Evolutionary conservation across 1,140 invertebrate genomes (phyloP).

Genomic region (Drosophila nikananu): DNA sequence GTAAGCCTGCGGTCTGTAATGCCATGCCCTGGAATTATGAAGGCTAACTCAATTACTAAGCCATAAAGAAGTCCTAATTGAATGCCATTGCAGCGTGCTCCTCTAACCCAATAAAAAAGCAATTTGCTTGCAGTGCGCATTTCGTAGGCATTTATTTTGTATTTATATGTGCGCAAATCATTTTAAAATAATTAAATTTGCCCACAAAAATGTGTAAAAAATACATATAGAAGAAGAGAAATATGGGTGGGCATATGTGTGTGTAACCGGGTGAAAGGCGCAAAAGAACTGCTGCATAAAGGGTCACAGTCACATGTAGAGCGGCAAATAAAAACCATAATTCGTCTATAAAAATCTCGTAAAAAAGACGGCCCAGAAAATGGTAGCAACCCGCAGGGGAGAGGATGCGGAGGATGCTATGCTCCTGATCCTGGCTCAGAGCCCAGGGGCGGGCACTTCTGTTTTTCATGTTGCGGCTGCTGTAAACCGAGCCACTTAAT

Average conservation of each 20-base stretch:
- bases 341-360: constrained; percentile 83
- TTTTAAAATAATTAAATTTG: constrained; percentile 81
- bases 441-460: constrained; percentile 72
- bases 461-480: constrained; percentile 83
- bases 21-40: constrained; percentile 37
- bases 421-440: constrained; percentile 17
- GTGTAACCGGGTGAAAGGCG: constrained; percentile 17
- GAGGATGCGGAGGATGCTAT: background rate
- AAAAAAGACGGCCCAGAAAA: constrained; percentile 69
- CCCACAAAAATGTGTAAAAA: constrained; percentile 30
- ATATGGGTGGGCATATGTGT: constrained; percentile 4
- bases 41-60: constrained; percentile 54
- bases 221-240: background rate
- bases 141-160: constrained; percentile 39
- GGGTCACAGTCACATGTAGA: constrained; percentile 60
- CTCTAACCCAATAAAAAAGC: constrained; percentile 76
- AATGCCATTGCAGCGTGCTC: constrained; percentile 55
- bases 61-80: constrained; percentile 74
- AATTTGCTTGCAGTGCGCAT: constrained; percentile 64
- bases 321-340: constrained; percentile 83
- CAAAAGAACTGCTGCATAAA: constrained; percentile 60
- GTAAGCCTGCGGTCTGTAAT: constrained; percentile 33
- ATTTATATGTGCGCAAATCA: constrained; percentile 68
- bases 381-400: constrained; percentile 17
- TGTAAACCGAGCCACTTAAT: constrained; percentile 84